Evolutionary conservation across 1,140 invertebrate species (phyloP).

Genomic region (Phthorimaea operculella): DNA sequence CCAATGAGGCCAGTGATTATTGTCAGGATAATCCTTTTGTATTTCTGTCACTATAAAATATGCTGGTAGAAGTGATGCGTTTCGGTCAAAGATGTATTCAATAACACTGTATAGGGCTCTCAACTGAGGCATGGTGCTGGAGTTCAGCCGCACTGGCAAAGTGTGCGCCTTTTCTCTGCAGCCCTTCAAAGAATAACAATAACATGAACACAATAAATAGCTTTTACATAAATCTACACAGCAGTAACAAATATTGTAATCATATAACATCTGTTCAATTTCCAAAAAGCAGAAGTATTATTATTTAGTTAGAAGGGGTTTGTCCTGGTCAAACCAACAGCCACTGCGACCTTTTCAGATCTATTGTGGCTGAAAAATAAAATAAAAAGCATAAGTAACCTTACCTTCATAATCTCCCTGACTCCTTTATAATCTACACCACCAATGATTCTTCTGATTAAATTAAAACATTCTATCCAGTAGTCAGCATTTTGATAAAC

Average conservation of each 20-base stretch:
- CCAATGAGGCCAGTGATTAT: constrained; percentile 90
- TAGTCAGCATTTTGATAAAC: constrained; percentile 81
- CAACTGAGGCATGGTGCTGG: constrained; percentile 82
- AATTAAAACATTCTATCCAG: constrained; percentile 89
- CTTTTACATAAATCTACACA: too few species aligned
- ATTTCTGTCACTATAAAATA: constrained; percentile 97
- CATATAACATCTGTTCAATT: too few species aligned
- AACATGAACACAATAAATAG: too few species aligned
- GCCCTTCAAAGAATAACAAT: constrained; percentile 65
- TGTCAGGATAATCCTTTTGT: constrained; percentile 86
- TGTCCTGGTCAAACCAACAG: too few species aligned
- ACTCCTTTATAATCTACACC: constrained; percentile 96
- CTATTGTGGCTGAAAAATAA: too few species aligned
- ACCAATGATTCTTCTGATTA: constrained; percentile 87
- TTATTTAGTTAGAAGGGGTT: too few species aligned
- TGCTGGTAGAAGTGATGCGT: constrained; percentile 90
- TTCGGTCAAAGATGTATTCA: constrained; percentile 91
- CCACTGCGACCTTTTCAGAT: too few species aligned
- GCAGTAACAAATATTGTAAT: too few species aligned
- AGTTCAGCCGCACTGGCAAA: constrained; percentile 79
- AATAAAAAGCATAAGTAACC: too few species aligned
- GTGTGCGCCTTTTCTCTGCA: constrained; percentile 89
- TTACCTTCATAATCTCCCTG: constrained; percentile 89
- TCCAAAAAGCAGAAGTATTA: too few species aligned
- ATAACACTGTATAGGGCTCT: constrained; percentile 84